Evolutionary conservation across 1,140 invertebrate genomes (phyloP).

Genomic region (Drosophila mojavensis): DNA sequence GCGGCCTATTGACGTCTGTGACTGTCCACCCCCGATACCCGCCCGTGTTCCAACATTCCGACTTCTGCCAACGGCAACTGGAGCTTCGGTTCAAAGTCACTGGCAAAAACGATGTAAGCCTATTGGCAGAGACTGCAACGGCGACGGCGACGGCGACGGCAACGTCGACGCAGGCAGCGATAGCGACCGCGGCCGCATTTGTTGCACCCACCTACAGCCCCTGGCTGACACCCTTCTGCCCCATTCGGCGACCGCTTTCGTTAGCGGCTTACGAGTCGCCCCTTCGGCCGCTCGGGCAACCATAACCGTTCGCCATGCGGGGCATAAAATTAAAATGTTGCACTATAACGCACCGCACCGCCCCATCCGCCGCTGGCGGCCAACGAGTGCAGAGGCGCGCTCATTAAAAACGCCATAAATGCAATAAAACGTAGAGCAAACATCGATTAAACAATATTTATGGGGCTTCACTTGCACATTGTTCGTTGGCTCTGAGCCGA

Average conservation of each 20-base stretch:
- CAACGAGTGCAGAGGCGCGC: slow-evolving; percentile 52
- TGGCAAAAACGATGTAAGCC: slow-evolving; percentile 81
- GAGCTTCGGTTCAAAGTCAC: slow-evolving; percentile 74
- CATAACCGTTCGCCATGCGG: slow-evolving; percentile 50
- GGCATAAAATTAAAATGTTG: slow-evolving; percentile 84
- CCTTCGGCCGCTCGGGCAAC: slow-evolving; percentile 9
- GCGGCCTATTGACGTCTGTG: slow-evolving; percentile 7
- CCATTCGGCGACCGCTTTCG: slow-evolving; percentile 26
- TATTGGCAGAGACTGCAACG: slow-evolving; percentile 38
- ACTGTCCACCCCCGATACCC: too few relatives aligned
- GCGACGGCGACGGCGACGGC: slow-evolving; percentile 38
- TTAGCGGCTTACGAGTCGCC: slow-evolving; percentile 49
- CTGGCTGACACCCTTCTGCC: slow-evolving; percentile 1
- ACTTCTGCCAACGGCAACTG: slow-evolving; percentile 8
- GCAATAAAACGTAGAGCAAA: slow-evolving; percentile 84
- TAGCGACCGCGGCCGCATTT: slow-evolving; percentile 42
- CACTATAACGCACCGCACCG: slow-evolving; percentile 29
- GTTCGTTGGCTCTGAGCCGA: slow-evolving; percentile 73
- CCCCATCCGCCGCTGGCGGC: slow-evolving; percentile 5
- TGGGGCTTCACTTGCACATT: slow-evolving; percentile 84
- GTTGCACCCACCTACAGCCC: slow-evolving; percentile 7
- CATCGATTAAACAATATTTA: slow-evolving; percentile 84
- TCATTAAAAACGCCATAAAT: slow-evolving; percentile 84
- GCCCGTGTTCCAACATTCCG: background rate
- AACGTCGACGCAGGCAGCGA: slow-evolving; percentile 34